Percentiles rank a stretch among this genome's conserved stretches.
Evolutionary conservation across 2,888 invertebrate species (phyloP).

Genomic region (Eremobia ochroleuca): DNA sequence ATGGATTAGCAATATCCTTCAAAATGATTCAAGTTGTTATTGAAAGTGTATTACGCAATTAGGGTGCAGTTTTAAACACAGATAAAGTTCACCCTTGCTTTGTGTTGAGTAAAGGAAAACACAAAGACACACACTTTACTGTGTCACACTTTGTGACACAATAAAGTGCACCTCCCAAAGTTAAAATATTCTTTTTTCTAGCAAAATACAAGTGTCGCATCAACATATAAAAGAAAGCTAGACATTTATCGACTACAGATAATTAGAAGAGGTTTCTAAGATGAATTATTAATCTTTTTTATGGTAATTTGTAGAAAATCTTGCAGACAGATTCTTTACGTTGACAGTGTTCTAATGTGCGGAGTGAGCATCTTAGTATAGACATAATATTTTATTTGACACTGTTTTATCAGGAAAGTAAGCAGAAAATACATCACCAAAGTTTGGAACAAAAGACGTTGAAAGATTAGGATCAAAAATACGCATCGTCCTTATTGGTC

Average conservation of each 20-base stretch:
- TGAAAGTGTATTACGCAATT: not conserved
- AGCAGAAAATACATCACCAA: not conserved
- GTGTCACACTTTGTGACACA: too few species aligned
- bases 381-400: not conserved
- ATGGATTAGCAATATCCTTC: not conserved
- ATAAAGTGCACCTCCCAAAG: not conserved
- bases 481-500: too few species aligned
- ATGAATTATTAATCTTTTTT: conserved; percentile 19
- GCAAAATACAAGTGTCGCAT: not conserved
- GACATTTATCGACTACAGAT: not conserved
- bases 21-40: not conserved
- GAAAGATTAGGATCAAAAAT: not conserved
- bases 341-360: not conserved
- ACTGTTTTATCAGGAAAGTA: not conserved
- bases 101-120: too few species aligned
- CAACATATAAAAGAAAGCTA: conserved; percentile 5
- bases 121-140: too few species aligned
- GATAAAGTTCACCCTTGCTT: not conserved
- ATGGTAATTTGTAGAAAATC: conserved; percentile 9
- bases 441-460: not conserved
- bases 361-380: not conserved
- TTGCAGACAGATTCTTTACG: not conserved
- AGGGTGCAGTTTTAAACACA: not conserved
- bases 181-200: not conserved
- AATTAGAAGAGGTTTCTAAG: conserved; percentile 13